phyloP scores from a whole-genome alignment of 2,888 invertebrate species.

The Chrysolina americana region DNA sequence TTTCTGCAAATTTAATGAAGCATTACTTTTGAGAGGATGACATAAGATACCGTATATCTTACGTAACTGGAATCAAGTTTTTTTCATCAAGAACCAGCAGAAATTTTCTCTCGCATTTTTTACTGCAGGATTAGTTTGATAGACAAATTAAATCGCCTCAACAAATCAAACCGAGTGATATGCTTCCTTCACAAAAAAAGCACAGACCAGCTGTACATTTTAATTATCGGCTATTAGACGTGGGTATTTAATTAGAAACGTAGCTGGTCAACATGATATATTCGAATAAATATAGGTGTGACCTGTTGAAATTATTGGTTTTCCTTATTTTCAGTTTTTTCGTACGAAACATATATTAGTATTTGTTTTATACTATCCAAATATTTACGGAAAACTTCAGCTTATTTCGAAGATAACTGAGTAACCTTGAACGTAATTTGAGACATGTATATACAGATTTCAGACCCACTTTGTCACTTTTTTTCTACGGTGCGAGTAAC shows the following conservation, averaged over 20 bases:
- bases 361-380: not conserved
- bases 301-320: not conserved
- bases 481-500: no score
- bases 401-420: not conserved
- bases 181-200: not conserved
- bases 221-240: conserved; percentile 5
- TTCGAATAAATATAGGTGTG: conserved; percentile 2
- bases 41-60: not conserved
- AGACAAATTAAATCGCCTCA: not conserved
- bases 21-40: not conserved
- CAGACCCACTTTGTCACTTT: no score
- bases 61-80: not conserved
- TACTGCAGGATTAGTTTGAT: not conserved
- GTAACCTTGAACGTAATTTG: not conserved
- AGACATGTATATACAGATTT: no score
- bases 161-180: not conserved
- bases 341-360: not conserved
- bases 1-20: not conserved
- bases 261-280: not conserved
- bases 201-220: not conserved
- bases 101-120: not conserved
- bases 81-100: not conserved
- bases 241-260: not conserved
- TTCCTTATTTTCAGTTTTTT: not conserved
- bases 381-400: not conserved